Base-by-base conservation (phyloP, 2,797 vertebrate genomes). In the Manis crassicaudata region DNA sequence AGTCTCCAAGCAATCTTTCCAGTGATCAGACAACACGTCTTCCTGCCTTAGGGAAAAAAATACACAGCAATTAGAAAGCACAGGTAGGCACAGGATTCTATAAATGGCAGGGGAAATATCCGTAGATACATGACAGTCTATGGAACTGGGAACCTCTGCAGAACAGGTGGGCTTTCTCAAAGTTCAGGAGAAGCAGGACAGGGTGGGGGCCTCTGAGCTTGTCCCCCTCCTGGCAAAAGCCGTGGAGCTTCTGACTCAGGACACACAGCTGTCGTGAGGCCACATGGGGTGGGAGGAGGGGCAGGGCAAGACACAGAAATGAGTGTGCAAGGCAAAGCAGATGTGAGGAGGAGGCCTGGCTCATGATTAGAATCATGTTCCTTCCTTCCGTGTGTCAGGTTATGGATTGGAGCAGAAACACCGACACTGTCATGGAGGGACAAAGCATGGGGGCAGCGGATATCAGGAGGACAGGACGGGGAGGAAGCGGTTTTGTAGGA, bases 121-220 rank as follows among this genome's bases (percentile, higher is more conserved):
- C 3, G 0, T 17, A 46, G 50, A 27, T 60, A 70, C 77, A 85
- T 32, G 60, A 16, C 10, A 18, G 18, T 81, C 80, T 80, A 9
- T 13, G 18, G 58, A 56, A 14, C 27, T 25, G 60, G 32, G 65
- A 85, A 29, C 23, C 37, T 88, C 58, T 82, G 43, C 27, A 88
- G 87, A 76, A 27, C 56, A 85, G 72, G 80, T 92, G 73, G 63
- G 54, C 76, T 92, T 96, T 87, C 87, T 87, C 86, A 79, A 91
- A 65, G 35, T n/a, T 95, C 40, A 91, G 62, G 63, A 52, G 35
- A 29, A 77, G 23, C 29, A 72, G 27, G 73, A 63, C 25, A 50
- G 23, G 23, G 12, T 29, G 85, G 67, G 86, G 76, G 23, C 10
- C 32, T 73, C 46, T 37, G 62, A 73, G 70, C 60, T 75, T 37